A percentile compares a stretch with the other conserved stretches of the same genome.
phyloP scores from a whole-genome alignment of 2,888 invertebrate genomes.

The Dorcus parallelipipedus region DNA sequence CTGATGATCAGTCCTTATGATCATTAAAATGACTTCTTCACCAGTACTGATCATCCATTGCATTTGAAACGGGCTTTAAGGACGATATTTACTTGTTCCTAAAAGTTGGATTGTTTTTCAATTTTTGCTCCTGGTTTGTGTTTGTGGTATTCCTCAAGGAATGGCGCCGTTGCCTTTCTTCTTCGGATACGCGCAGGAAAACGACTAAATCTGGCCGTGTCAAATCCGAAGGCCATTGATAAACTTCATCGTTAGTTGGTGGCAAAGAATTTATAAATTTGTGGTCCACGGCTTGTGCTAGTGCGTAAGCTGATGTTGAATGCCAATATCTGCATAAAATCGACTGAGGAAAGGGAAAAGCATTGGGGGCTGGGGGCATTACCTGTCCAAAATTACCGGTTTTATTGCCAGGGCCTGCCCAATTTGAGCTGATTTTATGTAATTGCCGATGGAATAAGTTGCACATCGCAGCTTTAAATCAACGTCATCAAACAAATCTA shows the following conservation, averaged over 20 bases:
- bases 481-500: slow-evolving; percentile 40
- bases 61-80: neutral
- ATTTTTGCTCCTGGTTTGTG: slow-evolving; percentile 39
- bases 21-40: too few relatives aligned
- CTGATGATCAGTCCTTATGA: too few relatives aligned
- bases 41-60: too few relatives aligned
- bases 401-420: slow-evolving; percentile 30
- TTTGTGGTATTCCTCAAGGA: slow-evolving; percentile 31
- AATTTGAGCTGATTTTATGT: slow-evolving; percentile 48
- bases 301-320: slow-evolving; percentile 49
- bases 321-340: slow-evolving; percentile 47
- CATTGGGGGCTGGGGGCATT: slow-evolving; percentile 8
- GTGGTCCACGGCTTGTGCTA: slow-evolving; percentile 42
- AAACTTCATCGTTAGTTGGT: slow-evolving; percentile 35
- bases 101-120: slow-evolving; percentile 34
- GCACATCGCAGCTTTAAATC: slow-evolving; percentile 37
- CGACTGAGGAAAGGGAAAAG: neutral
- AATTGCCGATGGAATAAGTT: slow-evolving; percentile 51
- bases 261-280: slow-evolving; percentile 35
- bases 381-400: slow-evolving; percentile 52
- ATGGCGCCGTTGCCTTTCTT: slow-evolving; percentile 40
- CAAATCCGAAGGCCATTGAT: slow-evolving; percentile 49
- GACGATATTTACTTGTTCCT: slow-evolving; percentile 33
- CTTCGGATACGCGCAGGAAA: slow-evolving; percentile 47
- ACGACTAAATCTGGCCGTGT: slow-evolving; percentile 47